Percentiles rank a stretch among this genome's conserved stretches.
These are phyloP conservation scores for Elephas maximus DNA, from an alignment of 2,113 vertebrate species.

Conservation along the genomic window DNA sequence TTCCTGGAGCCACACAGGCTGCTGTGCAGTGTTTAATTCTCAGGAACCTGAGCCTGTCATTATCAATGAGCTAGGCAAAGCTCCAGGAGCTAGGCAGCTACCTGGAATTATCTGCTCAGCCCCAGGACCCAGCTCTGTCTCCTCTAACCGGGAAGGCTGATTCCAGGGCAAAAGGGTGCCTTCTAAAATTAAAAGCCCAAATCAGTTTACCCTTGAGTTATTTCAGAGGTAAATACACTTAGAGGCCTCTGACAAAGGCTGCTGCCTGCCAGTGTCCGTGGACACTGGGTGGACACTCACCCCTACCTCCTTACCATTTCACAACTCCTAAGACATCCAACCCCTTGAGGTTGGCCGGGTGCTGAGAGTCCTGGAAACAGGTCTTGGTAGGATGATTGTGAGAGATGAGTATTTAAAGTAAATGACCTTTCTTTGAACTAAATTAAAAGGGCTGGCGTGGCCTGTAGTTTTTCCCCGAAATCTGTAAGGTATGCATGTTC, in stretches of 20 bases:
- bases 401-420: slow-evolving; percentile 2
- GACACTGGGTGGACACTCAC: background rate
- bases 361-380: background rate
- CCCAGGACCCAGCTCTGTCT: background rate
- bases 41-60: slow-evolving; percentile 51
- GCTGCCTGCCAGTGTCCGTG: background rate
- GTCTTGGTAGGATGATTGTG: slow-evolving; percentile 18
- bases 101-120: background rate
- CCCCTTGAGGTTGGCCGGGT: background rate
- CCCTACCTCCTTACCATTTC: background rate
- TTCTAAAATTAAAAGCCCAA: background rate
- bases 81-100: background rate
- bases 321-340: background rate
- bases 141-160: background rate
- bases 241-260: background rate
- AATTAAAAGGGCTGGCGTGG: background rate
- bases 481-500: background rate
- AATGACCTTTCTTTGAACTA: background rate
- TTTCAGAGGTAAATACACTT: background rate
- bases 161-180: background rate
- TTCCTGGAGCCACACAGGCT: slow-evolving; percentile 51
- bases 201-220: background rate
- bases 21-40: slow-evolving; percentile 42
- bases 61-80: background rate
- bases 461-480: background rate